These are phyloP conservation scores for Psephotus haematonotus DNA, from an alignment of 2,113 vertebrate genomes.

Conservation along the genomic window DNA sequence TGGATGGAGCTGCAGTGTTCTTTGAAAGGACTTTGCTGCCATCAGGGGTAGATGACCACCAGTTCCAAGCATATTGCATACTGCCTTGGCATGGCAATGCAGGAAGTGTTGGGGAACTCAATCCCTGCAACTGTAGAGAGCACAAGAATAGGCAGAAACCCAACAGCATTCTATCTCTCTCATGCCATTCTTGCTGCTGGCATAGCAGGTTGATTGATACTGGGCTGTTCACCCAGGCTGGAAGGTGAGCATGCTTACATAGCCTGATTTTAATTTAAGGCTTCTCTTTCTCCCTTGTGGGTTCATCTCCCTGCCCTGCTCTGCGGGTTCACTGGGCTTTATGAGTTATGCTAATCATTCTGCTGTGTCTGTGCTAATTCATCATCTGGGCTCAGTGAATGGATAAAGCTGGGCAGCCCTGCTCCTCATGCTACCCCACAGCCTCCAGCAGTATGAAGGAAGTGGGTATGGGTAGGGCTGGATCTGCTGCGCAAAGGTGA, in stretches of 20 bases:
- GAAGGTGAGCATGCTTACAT: conserved; percentile 2
- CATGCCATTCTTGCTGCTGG: not conserved
- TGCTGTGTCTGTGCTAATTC: not conserved
- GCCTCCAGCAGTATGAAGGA: not conserved
- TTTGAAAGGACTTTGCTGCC: not conserved
- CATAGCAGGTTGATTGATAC: conserved; percentile 2
- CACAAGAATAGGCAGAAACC: accelerated
- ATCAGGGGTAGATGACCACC: not conserved
- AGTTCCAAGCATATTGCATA: accelerated
- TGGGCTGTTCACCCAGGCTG: not conserved
- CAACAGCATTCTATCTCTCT: not conserved
- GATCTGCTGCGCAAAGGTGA: not conserved
- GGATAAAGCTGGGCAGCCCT: not conserved
- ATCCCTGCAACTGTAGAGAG: accelerated
- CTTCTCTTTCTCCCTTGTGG: not conserved
- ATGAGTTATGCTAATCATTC: conserved; percentile 27
- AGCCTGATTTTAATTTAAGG: conserved; percentile 32
- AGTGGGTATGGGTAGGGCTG: not conserved
- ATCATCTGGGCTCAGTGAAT: not conserved
- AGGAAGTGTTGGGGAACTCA: not conserved
- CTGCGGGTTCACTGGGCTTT: not conserved
- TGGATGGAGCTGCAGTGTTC: not conserved
- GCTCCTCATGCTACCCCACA: not conserved
- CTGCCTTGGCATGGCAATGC: not conserved
- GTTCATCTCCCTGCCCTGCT: not conserved